Conservation (phyloP, 2,888 invertebrate genomes). For the Metalampra italica region DNA sequence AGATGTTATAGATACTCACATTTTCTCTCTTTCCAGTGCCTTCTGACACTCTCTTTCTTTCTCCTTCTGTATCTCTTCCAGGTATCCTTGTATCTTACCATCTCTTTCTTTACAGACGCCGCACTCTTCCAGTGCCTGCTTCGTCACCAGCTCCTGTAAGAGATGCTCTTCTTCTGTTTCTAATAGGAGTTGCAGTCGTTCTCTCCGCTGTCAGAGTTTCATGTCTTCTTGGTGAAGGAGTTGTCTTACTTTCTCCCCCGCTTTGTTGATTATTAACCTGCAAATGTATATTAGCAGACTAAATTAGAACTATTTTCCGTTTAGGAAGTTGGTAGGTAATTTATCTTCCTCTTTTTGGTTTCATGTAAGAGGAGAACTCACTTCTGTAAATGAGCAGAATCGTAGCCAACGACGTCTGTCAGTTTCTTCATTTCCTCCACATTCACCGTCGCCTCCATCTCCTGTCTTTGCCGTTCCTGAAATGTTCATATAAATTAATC, state of each 20-base stretch:
- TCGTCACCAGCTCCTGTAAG: constrained; percentile 41
- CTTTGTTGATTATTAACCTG: constrained; percentile 56
- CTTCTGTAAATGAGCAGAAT: constrained; percentile 38
- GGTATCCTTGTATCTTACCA: constrained; percentile 32
- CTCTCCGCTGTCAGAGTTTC: constrained; percentile 60
- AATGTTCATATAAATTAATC: constrained; percentile 2
- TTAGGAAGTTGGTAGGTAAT: too few relatives aligned
- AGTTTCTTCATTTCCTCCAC: constrained; percentile 53
- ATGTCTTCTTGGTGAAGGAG: constrained; percentile 51
- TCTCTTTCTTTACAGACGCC: constrained; percentile 48
- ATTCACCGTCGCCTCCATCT: constrained; percentile 38
- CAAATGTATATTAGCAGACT: constrained; percentile 6
- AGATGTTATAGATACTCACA: constrained; percentile 33
- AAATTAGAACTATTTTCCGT: too few relatives aligned
- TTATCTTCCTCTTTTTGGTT: too few relatives aligned
- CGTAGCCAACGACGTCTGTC: constrained; percentile 53
- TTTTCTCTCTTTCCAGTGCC: constrained; percentile 63
- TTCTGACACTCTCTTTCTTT: constrained; percentile 56
- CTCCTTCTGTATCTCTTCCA: constrained; percentile 51
- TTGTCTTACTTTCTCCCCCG: constrained; percentile 52
- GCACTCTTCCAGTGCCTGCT: constrained; percentile 44
- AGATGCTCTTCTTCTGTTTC: constrained; percentile 46
- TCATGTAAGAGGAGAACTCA: not conserved
- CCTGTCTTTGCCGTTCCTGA: constrained; percentile 49
- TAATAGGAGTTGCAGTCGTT: constrained; percentile 43